Evolutionary conservation across 2,888 invertebrate genomes (phyloP).

Genomic region (Axea sp.): DNA sequence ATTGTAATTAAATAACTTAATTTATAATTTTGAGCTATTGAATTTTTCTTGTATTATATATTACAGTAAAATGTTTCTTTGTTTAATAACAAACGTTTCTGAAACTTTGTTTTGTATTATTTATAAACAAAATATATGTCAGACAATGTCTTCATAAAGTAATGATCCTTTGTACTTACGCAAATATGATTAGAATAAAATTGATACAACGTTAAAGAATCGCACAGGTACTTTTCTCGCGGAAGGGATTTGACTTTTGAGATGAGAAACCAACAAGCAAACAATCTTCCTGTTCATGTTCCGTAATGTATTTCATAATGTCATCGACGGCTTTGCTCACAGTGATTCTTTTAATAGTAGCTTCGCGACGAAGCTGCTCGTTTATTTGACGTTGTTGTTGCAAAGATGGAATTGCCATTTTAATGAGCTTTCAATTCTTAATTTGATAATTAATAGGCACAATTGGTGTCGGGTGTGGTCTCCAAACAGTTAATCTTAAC

Average conservation of each 20-base stretch:
- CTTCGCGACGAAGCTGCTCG: conserved; percentile 95
- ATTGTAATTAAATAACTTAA: too few relatives aligned
- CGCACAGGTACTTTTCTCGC: conserved; percentile 94
- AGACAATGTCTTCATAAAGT: too few relatives aligned
- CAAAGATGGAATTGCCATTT: conserved; percentile 95
- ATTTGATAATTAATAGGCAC: conserved; percentile 16
- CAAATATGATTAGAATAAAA: not conserved
- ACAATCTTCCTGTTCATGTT: conserved; percentile 96
- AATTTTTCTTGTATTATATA: too few relatives aligned
- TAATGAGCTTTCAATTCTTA: not conserved
- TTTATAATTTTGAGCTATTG: too few relatives aligned
- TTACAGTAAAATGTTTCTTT: too few relatives aligned
- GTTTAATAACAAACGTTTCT: too few relatives aligned
- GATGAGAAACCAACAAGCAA: conserved; percentile 95
- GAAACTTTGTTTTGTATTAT: too few relatives aligned
- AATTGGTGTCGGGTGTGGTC: conserved; percentile 30
- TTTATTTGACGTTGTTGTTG: conserved; percentile 96
- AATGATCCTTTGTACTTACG: conserved; percentile 2
- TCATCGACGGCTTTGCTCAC: conserved; percentile 94
- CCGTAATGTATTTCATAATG: conserved; percentile 93
- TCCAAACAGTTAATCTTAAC: not conserved
- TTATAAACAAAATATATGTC: too few relatives aligned
- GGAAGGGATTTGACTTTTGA: conserved; percentile 96
- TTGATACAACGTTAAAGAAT: conserved; percentile 84
- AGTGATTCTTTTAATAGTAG: conserved; percentile 90